These are phyloP conservation scores for Argyresthia albistria DNA, from an alignment of 2,888 invertebrate genomes.

Conservation along the genomic window DNA sequence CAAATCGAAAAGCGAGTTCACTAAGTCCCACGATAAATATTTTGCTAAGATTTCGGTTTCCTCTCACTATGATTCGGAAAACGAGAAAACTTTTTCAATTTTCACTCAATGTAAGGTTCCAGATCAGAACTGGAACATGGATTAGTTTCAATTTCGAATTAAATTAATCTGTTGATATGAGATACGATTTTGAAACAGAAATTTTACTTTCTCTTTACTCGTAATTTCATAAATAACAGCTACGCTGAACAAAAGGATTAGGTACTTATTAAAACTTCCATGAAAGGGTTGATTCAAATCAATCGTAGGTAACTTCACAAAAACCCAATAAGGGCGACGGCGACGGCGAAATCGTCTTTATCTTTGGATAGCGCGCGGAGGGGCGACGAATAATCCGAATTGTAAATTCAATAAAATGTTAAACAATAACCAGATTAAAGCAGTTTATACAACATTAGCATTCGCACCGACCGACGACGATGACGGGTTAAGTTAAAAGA, in stretches of 20 bases:
- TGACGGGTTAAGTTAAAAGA: neutral
- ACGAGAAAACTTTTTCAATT: constrained; percentile 68
- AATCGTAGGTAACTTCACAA: neutral
- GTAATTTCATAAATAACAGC: too few relatives aligned
- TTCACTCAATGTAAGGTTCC: constrained; percentile 40
- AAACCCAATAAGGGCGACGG: constrained; percentile 19
- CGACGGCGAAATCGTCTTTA: constrained; percentile 16
- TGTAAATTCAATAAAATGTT: constrained; percentile 42
- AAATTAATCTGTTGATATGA: constrained; percentile 23
- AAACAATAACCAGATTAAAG: constrained; percentile 41
- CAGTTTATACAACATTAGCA: constrained; percentile 35
- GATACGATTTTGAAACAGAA: neutral
- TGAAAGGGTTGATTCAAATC: neutral
- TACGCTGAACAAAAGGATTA: too few relatives aligned
- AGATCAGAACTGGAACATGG: constrained; percentile 26
- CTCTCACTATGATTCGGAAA: constrained; percentile 49
- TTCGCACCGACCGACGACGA: constrained; percentile 11
- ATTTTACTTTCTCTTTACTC: neutral
- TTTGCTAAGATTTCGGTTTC: constrained; percentile 46
- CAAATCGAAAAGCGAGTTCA: constrained; percentile 10
- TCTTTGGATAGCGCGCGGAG: constrained; percentile 6
- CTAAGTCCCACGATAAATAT: constrained; percentile 39
- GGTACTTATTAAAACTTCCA: neutral
- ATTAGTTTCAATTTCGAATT: constrained; percentile 45
- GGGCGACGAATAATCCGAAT: constrained; percentile 30